phyloP scores from a whole-genome alignment of 2,113 vertebrate species.

The Myiozetetes cayanensis region DNA sequence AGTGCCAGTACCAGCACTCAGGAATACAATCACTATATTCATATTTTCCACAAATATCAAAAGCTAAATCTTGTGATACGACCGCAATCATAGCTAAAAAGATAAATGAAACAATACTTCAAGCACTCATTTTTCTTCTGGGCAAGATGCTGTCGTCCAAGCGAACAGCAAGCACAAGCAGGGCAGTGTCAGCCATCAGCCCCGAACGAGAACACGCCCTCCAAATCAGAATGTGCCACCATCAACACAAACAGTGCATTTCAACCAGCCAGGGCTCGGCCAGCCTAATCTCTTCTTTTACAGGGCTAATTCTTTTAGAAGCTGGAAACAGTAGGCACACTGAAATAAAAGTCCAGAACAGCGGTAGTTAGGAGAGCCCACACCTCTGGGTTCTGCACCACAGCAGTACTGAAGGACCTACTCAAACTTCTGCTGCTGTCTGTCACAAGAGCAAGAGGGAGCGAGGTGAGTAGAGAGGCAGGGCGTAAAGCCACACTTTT shows the following conservation, averaged over 20 bases:
- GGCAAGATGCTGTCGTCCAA: conserved; percentile 13
- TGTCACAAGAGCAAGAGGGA: background rate
- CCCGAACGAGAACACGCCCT: background rate
- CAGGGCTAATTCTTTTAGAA: background rate
- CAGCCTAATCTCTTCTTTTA: conserved; percentile 35
- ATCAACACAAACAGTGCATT: conserved; percentile 6
- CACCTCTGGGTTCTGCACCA: fast-evolving
- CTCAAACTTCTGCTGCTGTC: background rate
- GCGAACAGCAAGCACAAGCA: background rate
- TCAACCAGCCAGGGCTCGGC: background rate
- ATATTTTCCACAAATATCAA: conserved; percentile 14
- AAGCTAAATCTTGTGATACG: conserved; percentile 59
- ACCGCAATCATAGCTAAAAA: conserved; percentile 40
- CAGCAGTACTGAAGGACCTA: background rate
- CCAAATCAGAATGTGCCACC: conserved; percentile 48
- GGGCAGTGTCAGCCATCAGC: background rate
- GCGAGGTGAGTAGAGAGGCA: background rate
- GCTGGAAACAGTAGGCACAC: background rate
- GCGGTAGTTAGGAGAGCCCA: background rate
- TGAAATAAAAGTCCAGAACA: background rate
- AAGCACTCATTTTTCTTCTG: background rate
- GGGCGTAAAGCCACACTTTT: background rate
- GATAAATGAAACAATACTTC: conserved; percentile 20
- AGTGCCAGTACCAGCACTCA: background rate
- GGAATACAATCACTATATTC: conserved; percentile 21